Base-by-base conservation (phyloP, 1,140 invertebrate species). In the Zaprionus camerounensis region DNA sequence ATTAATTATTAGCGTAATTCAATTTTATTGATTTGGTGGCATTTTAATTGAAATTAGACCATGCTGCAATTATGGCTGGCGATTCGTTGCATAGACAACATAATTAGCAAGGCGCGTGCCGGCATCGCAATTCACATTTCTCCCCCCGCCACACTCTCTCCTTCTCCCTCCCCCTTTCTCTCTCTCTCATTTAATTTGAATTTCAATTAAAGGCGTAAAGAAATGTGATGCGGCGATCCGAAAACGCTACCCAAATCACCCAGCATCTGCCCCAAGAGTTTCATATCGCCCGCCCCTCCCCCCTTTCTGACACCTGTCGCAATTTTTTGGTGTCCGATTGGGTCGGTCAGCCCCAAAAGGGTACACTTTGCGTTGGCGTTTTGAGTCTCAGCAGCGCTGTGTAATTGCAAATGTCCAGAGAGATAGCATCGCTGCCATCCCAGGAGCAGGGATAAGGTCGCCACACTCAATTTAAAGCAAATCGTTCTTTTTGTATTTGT, bases 301-400 rank as follows among this genome's bases (percentile, higher is more conserved):
- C 53, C 59, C 63, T 17, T 26, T 55, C 72, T 76, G 82, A 87
- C 82, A 87, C 83, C 82, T 86, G 84, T 83, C 83, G 49, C 74
- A 71, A 74, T 80, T 71, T 31, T 20, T 24, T 22, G 38, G 44
- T 57, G 64, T 65, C 83, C 57, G 71, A 71, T 84, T 24, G 74
- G 74, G 55, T 55, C 17, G 31, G 13, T 31, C 22, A 28, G 15
- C 49, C 34, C 51, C 22, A 71, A 67, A 76, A 67, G 38, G 74
- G 70, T 72, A 24, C 36, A 22, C 49, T 56, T 76, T 67, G 41
- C 41, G 55, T 17, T 59, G 61, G 55, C 68, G 61, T 71, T 65
- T 76, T 59, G 49, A 22, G 38, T 72, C 62, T 76, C 70, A 61
- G 67, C 55, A 44, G 56, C n/a, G 51, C n/a, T 36, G 46, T 55